Evolutionary conservation across 2,113 vertebrate species (phyloP).

Genomic region (Ammodramus savannarum): DNA sequence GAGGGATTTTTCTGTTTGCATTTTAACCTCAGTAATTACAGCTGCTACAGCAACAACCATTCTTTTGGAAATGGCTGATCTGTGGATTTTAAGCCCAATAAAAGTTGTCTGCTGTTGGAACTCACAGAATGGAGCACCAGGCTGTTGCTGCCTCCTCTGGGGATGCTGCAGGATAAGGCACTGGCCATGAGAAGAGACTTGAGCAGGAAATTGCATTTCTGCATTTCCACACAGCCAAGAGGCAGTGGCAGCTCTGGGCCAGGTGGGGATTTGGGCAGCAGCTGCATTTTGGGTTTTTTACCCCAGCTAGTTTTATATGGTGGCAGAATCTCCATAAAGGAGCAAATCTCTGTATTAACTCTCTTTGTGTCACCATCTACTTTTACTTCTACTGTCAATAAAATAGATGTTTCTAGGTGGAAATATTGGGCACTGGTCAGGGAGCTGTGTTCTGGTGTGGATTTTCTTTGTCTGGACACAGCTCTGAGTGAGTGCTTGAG

Average conservation of each 20-base stretch:
- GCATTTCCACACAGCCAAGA: neutral
- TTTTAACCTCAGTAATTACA: neutral
- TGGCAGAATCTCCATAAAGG: neutral
- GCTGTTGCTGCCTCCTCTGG: neutral
- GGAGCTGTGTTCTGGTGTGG: neutral
- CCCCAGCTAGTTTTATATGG: rapidly evolving
- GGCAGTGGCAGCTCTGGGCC: neutral
- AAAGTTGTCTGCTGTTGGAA: neutral
- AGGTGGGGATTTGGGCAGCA: neutral
- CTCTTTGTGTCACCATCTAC: rapidly evolving
- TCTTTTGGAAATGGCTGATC: neutral
- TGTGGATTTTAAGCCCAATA: neutral
- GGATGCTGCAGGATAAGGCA: neutral
- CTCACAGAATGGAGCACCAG: neutral
- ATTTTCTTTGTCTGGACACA: neutral
- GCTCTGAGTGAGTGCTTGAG: neutral
- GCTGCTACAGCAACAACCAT: neutral
- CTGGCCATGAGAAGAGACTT: neutral
- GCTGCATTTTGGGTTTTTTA: neutral
- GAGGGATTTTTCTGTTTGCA: neutral
- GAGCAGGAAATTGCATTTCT: neutral
- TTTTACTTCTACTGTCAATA: neutral
- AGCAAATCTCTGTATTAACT: neutral
- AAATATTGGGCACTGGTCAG: neutral
- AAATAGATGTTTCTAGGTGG: neutral